phyloP scores from a whole-genome alignment of 1,140 invertebrate genomes.

The Macrosteles quadrilineatus region DNA sequence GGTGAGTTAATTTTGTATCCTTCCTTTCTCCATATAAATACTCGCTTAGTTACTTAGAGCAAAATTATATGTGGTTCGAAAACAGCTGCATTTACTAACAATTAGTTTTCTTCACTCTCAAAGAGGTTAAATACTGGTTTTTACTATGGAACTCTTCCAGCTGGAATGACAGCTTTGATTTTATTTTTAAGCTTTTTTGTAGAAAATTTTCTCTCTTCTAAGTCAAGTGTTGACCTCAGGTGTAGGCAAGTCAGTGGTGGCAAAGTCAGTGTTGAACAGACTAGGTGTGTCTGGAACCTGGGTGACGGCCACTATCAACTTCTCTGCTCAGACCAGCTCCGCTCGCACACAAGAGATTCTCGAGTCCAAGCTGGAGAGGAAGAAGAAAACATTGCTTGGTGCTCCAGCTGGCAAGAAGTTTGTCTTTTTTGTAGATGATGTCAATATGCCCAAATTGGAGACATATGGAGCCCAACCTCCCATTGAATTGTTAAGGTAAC shows the following conservation, averaged over 20 bases:
- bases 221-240: too few species aligned
- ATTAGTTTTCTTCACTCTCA: too few species aligned
- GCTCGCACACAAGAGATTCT: constrained; percentile 77
- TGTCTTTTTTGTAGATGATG: constrained; percentile 88
- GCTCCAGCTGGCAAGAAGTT: constrained; percentile 82
- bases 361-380: constrained; percentile 78
- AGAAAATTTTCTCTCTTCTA: too few species aligned
- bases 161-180: too few species aligned
- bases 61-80: too few species aligned
- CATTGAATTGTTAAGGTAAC: constrained; percentile 79
- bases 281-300: constrained; percentile 62
- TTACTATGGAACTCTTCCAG: too few species aligned
- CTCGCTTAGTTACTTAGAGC: too few species aligned
- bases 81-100: too few species aligned
- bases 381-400: constrained; percentile 77
- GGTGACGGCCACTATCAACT: constrained; percentile 77
- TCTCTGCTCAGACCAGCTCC: constrained; percentile 87
- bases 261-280: constrained; percentile 68
- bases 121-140: too few species aligned
- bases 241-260: constrained; percentile 84
- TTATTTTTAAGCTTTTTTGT: too few species aligned
- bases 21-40: too few species aligned
- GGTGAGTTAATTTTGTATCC: too few species aligned
- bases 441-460: constrained; percentile 87
- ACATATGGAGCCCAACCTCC: constrained; percentile 87